Percentiles rank a stretch among this genome's conserved stretches.
Conservation (phyloP, 2,888 invertebrate genomes). For the Anorthoa munda region DNA sequence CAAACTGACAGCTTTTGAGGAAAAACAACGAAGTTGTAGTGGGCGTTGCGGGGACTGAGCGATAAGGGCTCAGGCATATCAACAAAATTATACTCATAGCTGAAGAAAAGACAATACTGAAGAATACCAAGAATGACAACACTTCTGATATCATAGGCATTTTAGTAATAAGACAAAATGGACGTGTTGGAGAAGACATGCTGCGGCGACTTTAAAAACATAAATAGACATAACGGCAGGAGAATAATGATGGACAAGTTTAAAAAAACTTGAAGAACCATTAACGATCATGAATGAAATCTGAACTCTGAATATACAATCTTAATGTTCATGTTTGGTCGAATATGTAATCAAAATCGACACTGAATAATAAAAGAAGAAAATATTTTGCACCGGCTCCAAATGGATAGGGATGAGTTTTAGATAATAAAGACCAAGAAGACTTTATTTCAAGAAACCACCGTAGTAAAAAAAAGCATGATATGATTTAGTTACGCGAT, state of each 20-base stretch:
- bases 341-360: background rate
- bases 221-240: too few relatives aligned
- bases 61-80: slow-evolving; percentile 6
- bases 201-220: too few relatives aligned
- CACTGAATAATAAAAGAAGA: background rate
- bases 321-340: background rate
- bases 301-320: background rate
- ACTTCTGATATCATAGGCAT: too few relatives aligned
- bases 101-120: background rate
- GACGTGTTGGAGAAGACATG: too few relatives aligned
- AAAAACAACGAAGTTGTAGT: slow-evolving; percentile 19
- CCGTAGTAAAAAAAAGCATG: too few relatives aligned
- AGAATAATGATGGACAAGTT: too few relatives aligned
- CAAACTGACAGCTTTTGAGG: slow-evolving; percentile 18
- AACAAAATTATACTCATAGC: background rate
- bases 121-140: too few relatives aligned
- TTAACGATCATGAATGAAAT: background rate
- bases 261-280: background rate
- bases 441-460: too few relatives aligned
- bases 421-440: background rate
- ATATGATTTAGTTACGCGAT: too few relatives aligned
- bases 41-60: slow-evolving; percentile 14
- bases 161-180: too few relatives aligned
- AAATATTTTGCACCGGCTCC: background rate
- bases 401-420: background rate